phyloP scores from a whole-genome alignment of 1,140 invertebrate genomes.

The Zaprionus taronus region DNA sequence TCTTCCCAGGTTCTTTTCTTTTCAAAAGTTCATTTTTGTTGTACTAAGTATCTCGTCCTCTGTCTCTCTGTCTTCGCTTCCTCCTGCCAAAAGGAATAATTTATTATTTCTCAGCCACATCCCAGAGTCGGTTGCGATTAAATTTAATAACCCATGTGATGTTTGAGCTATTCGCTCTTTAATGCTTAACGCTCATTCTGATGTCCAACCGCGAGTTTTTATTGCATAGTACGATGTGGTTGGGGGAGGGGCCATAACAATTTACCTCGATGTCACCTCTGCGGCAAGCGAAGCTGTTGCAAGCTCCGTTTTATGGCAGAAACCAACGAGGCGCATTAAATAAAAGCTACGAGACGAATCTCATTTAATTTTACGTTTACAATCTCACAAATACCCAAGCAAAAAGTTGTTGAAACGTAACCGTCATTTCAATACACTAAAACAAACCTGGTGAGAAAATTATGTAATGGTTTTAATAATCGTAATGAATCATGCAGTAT shows the following conservation, averaged over 20 bases:
- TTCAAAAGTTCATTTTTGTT: too few species aligned
- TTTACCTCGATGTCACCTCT: constrained; percentile 59
- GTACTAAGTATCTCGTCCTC: neutral
- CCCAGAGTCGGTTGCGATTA: constrained; percentile 47
- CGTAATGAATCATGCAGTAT: too few species aligned
- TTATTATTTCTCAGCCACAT: neutral
- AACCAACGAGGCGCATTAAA: constrained; percentile 70
- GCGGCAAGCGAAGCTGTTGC: constrained; percentile 44
- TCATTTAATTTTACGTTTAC: constrained; percentile 76
- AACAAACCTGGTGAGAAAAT: too few species aligned
- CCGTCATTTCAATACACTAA: neutral
- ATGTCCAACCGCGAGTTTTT: constrained; percentile 54
- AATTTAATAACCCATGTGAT: constrained; percentile 69
- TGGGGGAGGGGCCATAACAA: constrained; percentile 46
- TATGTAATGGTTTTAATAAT: too few species aligned
- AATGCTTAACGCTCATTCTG: constrained; percentile 31
- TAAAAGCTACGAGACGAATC: constrained; percentile 70
- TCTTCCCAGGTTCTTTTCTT: too few species aligned
- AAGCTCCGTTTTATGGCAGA: constrained; percentile 46
- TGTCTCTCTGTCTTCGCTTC: too few species aligned
- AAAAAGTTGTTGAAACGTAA: neutral
- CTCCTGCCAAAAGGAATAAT: neutral
- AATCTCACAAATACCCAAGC: constrained; percentile 49
- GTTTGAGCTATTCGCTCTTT: constrained; percentile 62
- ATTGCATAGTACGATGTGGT: constrained; percentile 30